phyloP scores from a whole-genome alignment of 53 echinoderm and acorn worm species.

The Echinarachnius parma region DNA sequence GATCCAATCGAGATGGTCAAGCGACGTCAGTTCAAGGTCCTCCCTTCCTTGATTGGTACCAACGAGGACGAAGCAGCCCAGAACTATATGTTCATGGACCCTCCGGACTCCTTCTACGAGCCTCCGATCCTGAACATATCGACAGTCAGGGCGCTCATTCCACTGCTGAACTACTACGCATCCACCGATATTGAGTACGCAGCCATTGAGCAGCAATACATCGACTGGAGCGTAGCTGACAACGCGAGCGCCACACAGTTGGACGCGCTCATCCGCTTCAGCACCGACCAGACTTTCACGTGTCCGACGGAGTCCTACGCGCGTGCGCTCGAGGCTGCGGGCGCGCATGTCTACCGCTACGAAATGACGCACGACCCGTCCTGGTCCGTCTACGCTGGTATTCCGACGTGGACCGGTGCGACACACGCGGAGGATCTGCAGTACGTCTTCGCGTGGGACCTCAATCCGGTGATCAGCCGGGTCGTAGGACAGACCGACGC shows the following conservation, averaged over 20 bases:
- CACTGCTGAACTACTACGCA: conserved; percentile 29
- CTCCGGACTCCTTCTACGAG: not conserved
- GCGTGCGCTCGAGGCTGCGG: conserved; percentile 16
- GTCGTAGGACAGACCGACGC: conserved; percentile 47
- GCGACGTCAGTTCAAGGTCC: conserved; percentile 48
- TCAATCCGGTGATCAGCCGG: conserved; percentile 34
- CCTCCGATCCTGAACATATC: conserved; percentile 35
- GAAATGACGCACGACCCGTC: conserved; percentile 73
- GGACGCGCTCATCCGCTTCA: conserved; percentile 33
- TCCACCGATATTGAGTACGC: conserved; percentile 34
- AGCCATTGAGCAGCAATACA: conserved; percentile 66
- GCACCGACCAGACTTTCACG: conserved; percentile 63
- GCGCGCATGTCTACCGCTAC: conserved; percentile 51
- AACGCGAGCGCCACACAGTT: conserved; percentile 50
- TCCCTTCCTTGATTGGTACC: conserved; percentile 54
- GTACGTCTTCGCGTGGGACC: conserved; percentile 61
- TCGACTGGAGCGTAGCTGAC: conserved; percentile 58
- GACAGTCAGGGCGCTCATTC: conserved; percentile 13
- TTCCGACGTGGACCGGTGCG: conserved; percentile 69
- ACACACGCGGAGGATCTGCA: conserved; percentile 70
- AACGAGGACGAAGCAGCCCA: conserved; percentile 59
- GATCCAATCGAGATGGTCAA: conserved; percentile 50
- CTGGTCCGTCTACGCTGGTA: conserved; percentile 35
- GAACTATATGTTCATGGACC: conserved; percentile 32
- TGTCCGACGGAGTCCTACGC: conserved; percentile 56